Evolutionary conservation across 2,888 invertebrate genomes (phyloP).

Genomic region (Tetranychus truncatus): DNA sequence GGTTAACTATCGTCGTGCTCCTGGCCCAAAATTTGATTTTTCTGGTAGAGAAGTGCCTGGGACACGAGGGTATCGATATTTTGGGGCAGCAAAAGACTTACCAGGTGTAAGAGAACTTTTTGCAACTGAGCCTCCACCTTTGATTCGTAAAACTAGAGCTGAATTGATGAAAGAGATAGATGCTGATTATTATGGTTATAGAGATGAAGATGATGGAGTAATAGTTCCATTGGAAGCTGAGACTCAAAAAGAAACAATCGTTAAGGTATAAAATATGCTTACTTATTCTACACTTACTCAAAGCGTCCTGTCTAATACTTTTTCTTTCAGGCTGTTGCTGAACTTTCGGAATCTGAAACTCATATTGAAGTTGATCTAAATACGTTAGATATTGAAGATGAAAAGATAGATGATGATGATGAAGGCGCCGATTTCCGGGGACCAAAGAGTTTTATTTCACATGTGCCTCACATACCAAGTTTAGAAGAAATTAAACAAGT

Average conservation of each 20-base stretch:
- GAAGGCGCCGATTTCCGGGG: constrained; percentile 17
- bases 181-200: constrained; percentile 94
- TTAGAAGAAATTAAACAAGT: constrained; percentile 66
- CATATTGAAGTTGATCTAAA: neutral
- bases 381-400: neutral
- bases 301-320: neutral
- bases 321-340: neutral
- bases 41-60: constrained; percentile 93
- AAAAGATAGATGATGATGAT: constrained; percentile 21
- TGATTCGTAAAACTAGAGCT: constrained; percentile 73
- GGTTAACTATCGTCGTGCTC: constrained; percentile 54
- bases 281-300: neutral
- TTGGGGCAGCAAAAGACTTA: constrained; percentile 90
- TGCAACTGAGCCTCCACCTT: constrained; percentile 79
- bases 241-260: constrained; percentile 40
- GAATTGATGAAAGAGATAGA: constrained; percentile 96
- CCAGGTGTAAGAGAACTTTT: constrained; percentile 94
- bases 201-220: constrained; percentile 95
- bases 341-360: neutral
- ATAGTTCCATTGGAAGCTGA: constrained; percentile 66
- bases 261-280: neutral
- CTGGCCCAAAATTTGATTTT: constrained; percentile 79
- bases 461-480: constrained; percentile 76
- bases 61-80: constrained; percentile 94
- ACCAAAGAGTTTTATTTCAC: constrained; percentile 40